Evolutionary conservation across 2,113 vertebrate genomes (phyloP), one percentile per base, ranked within the genome.

Genomic region (Platysternon megacephalum): DNA sequence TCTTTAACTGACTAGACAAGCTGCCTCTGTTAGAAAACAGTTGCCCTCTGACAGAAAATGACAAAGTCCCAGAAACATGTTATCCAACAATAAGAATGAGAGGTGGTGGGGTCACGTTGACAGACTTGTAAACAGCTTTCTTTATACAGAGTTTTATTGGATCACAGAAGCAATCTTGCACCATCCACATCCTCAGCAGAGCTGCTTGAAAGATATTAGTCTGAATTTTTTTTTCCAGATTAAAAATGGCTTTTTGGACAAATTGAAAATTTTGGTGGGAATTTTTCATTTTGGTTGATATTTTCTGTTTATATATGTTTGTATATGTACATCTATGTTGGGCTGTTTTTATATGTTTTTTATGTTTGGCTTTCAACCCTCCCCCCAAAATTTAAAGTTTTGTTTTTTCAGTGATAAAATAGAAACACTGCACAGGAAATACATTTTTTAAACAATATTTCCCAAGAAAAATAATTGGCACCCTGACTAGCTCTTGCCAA

Each of bases 61-160:
- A 46, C 74, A 28, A 78, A 86, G 74, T 48, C 65, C 29, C 93
- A 83, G 83, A 95, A 87, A 95, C 72, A 53, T 58, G 92, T 83
- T 86, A 74, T 90, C 84, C 56, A 96, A 78, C 52, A 94, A 0
- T 17, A 86, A 89, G 78, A 89, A 89, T 81, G 85, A 87, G 14
- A 28, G 84, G 72, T 95, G 56, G 44, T 94, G 83, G 76, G 89
- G 51, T 88, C 91, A 52, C 48, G 81, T 89, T 92, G 84, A 39
- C 65, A 0, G 2, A 95, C 46, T 89, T 91, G 44, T 95, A 96
- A 90, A 94, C 92, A 95, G 92, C 19, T 97, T 95, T 97, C 83
- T 95, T 97, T 94, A 94, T 94, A 91, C n/a, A 8, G 39, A 85
- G 86, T 86, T 96, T 94, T 93, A 94, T 93, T 94, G 91, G 94